Evolutionary conservation across 37 sponge, comb jelly and placozoan species (phyloP).

Genomic region (Corticium candelabrum): DNA sequence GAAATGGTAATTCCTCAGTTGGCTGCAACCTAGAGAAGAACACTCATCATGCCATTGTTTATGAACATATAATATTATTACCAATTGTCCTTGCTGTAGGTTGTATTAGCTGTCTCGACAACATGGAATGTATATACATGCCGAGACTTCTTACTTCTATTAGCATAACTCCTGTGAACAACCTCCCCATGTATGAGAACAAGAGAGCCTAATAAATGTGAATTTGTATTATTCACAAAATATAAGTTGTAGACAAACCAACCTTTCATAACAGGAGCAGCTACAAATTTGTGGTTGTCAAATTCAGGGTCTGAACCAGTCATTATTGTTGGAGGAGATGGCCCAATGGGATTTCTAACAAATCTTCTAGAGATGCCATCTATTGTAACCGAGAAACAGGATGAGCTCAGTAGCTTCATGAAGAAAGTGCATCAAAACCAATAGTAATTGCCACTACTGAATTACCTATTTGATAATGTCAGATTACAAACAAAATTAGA

Average conservation of each 20-base stretch:
- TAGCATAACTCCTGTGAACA: constrained; percentile 75
- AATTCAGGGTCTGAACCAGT: not conserved
- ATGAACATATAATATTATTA: too few relatives aligned
- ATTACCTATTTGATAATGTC: too few relatives aligned
- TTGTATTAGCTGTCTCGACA: constrained; percentile 66
- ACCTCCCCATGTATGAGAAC: constrained; percentile 91
- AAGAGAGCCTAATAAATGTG: constrained; percentile 26
- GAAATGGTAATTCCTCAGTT: constrained; percentile 49
- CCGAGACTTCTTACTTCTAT: constrained; percentile 58
- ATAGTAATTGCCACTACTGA: too few relatives aligned
- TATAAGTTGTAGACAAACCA: not conserved
- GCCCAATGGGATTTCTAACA: constrained; percentile 25
- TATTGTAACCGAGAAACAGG: not conserved
- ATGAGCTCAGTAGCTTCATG: too few relatives aligned
- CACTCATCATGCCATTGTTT: not conserved
- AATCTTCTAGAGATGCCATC: constrained; percentile 13
- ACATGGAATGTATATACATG: constrained; percentile 94
- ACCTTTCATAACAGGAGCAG: constrained; percentile 55
- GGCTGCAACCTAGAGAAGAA: constrained; percentile 66
- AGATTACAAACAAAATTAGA: too few relatives aligned
- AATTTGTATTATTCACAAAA: not conserved
- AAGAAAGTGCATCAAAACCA: too few relatives aligned
- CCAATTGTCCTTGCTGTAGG: constrained; percentile 89
- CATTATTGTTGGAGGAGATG: constrained; percentile 18
- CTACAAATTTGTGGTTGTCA: constrained; percentile 40